Conservation (phyloP, 2,888 invertebrate species). For the Sphinx pinastri region DNA sequence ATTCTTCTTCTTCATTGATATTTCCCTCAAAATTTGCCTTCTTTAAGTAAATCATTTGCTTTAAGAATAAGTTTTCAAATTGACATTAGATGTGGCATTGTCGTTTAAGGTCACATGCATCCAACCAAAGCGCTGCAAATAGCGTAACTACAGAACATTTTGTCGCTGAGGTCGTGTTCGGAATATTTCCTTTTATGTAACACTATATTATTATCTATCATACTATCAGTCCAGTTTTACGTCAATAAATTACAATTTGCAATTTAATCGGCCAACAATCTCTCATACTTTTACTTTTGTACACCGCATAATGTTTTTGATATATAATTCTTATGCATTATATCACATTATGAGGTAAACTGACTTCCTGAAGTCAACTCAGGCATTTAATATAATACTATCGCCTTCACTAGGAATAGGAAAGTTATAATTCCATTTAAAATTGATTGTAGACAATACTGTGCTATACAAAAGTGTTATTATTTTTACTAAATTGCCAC, state of each 20-base stretch:
- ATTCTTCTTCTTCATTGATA: too few species aligned
- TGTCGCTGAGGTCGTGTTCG: not conserved
- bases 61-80: too few species aligned
- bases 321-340: slow-evolving; percentile 4
- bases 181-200: not conserved
- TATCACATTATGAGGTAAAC: not conserved
- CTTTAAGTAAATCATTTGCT: too few species aligned
- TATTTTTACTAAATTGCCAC: too few species aligned
- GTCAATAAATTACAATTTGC: slow-evolving; percentile 17
- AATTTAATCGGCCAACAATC: slow-evolving; percentile 7
- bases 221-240: slow-evolving; percentile 7
- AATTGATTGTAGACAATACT: not conserved
- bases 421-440: not conserved
- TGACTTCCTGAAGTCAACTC: not conserved
- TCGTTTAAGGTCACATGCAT: not conserved
- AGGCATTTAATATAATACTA: not conserved
- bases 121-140: not conserved
- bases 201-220: slow-evolving; percentile 13
- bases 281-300: slow-evolving; percentile 17
- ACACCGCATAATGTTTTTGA: not conserved
- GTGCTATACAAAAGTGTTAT: not conserved
- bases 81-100: too few species aligned
- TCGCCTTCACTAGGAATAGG: not conserved
- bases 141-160: not conserved
- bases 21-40: too few species aligned